Base-by-base conservation (phyloP, 2,888 invertebrate species). In the Nematopogon swammerdamellus region DNA sequence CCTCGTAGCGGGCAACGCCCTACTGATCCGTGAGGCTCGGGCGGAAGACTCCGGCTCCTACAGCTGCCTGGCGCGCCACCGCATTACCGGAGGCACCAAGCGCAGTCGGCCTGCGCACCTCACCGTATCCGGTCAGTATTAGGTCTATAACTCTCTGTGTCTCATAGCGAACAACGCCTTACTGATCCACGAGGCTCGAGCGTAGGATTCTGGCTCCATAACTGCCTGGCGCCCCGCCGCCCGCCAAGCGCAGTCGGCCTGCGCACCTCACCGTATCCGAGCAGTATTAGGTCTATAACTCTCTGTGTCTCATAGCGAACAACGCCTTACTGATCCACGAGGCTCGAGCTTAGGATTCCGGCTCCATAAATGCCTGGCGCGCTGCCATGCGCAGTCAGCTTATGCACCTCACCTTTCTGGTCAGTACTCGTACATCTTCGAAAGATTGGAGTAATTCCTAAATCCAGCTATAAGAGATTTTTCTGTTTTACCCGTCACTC, bases 61-160 rank as follows among this genome's bases (percentile, higher is more conserved):
- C 70, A 83, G 85, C 56, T 91, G 90, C 64, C 74, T 85, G 51
- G 87, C 88, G 48, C 76, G 85, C 18, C 88, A 88, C 67, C 70
- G 81, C 8, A 72, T 88, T 56, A 85, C 88, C 1, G 85, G 84
- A n/a, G 82, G 82, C 61, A 79, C 85, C 49, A 74, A 82, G 58
- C 83, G 87, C 59, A 85, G 85, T 54, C 82, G 82, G 42, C 79
- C 85, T 18, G 84, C 82, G 5, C 80, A 72, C 47, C 73, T 87
- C 54, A 72, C 81, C 49, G 77, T 87, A 53, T 76, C 82, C 56
- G 81, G 87, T 84, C 59, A 60, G 66, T 62, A 25, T n/a, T n/a
- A n/a, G n/a, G n/a, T n/a, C 4, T 25, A 10, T 4, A 25, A 25
- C 4, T 10, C 10, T 25, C 10, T 25, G 14, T 65, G 64, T 60